Conservation (phyloP, 2,888 invertebrate genomes). For the Macrophya annulata region DNA sequence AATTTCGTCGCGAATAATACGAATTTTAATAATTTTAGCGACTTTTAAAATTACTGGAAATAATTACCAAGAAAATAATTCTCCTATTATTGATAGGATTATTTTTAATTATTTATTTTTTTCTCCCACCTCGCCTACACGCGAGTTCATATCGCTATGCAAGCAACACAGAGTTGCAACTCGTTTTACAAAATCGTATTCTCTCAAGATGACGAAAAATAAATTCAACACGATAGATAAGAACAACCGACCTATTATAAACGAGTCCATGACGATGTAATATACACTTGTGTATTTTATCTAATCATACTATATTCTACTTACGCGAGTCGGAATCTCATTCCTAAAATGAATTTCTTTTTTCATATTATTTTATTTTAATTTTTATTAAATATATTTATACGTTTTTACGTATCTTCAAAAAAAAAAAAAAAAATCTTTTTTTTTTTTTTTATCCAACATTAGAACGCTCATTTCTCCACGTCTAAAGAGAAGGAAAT, state of each 20-base stretch:
- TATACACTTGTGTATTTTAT: slow-evolving; percentile 1
- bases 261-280: not conserved
- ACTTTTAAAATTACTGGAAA: not conserved
- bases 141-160: not conserved
- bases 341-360: not conserved
- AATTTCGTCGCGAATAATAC: too few species aligned
- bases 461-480: not conserved
- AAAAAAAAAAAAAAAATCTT: too few species aligned
- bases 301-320: slow-evolving; percentile 21
- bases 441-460: not conserved
- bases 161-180: not conserved
- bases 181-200: not conserved
- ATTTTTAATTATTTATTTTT: too few species aligned
- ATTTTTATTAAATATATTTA: too few species aligned
- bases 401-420: too few species aligned
- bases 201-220: not conserved
- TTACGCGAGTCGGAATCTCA: not conserved
- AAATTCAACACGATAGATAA: slow-evolving; percentile 21
- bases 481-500: not conserved
- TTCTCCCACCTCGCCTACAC: not conserved
- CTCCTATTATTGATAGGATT: not conserved
- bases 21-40: too few species aligned
- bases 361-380: not conserved
- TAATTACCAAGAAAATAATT: not conserved
- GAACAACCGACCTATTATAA: slow-evolving; percentile 24